Conservation (phyloP, 2,797 vertebrate genomes). For the Varecia variegata region DNA sequence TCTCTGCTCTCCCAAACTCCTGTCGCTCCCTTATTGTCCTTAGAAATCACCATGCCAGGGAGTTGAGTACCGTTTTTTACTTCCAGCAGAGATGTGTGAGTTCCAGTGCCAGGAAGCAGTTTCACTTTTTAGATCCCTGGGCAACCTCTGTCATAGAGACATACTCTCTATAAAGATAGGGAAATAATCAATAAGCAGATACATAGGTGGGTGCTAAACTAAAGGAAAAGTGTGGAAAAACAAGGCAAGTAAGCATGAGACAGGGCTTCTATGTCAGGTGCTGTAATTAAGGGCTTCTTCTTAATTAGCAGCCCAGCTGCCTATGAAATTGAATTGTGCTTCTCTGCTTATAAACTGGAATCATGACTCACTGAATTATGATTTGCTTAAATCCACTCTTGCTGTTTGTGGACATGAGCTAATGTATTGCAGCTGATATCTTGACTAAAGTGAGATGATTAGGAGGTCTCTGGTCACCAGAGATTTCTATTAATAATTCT, state of each 20-base stretch:
- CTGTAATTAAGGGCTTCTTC: conserved; percentile 60
- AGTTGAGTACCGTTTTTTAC: not conserved
- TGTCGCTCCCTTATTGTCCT: not conserved
- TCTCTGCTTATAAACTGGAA: conserved; percentile 54
- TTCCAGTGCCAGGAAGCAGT: not conserved
- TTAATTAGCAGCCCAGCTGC: conserved; percentile 74
- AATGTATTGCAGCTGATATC: conserved; percentile 59
- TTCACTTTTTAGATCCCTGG: not conserved
- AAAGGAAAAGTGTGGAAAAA: not conserved
- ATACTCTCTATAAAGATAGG: not conserved
- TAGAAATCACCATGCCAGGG: not conserved
- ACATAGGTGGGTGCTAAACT: not conserved
- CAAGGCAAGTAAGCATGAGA: not conserved
- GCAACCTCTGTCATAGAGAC: not conserved
- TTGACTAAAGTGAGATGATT: conserved; percentile 46
- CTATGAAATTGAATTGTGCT: conserved; percentile 65
- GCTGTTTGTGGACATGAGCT: conserved; percentile 3
- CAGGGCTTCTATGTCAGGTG: conserved; percentile 51
- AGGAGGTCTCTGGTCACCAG: conserved; percentile 54
- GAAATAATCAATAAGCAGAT: not conserved
- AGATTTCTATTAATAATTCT: conserved; percentile 57
- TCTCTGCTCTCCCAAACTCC: not conserved
- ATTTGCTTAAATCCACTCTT: conserved; percentile 54
- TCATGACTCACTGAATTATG: conserved; percentile 56
- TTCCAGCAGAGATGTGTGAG: not conserved